A percentile compares a stretch with the other conserved stretches of the same genome.
These are phyloP conservation scores for Galagoides demidoff DNA, from an alignment of 2,797 vertebrate genomes.

Conservation along the genomic window DNA sequence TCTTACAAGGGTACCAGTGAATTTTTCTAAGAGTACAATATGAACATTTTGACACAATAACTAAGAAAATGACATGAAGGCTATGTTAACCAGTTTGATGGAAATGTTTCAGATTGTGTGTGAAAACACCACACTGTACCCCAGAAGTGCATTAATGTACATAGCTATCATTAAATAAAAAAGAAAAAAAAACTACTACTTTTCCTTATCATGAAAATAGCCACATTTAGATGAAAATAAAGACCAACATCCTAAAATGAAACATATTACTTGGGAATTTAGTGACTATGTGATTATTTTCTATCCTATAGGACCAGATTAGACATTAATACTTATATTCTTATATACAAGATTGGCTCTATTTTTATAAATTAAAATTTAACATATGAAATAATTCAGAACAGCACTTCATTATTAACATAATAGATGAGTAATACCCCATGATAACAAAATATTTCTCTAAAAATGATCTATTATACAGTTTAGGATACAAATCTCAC, in stretches of 20 bases:
- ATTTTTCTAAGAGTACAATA: too few species aligned
- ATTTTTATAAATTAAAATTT: conserved; percentile 56
- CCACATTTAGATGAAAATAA: conserved; percentile 33
- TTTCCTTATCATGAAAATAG: conserved; percentile 16
- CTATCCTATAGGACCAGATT: not conserved
- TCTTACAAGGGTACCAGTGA: too few species aligned
- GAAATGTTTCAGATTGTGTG: too few species aligned
- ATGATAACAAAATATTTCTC: conserved; percentile 34
- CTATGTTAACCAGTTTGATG: too few species aligned
- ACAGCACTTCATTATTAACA: conserved; percentile 51
- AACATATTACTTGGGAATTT: conserved; percentile 40
- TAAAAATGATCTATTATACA: conserved; percentile 37
- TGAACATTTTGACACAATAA: too few species aligned
- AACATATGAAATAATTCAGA: conserved; percentile 49
- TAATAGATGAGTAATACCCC: conserved; percentile 29
- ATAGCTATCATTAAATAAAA: too few species aligned
- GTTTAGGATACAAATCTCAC: not conserved
- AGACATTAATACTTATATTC: not conserved
- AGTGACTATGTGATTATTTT: not conserved
- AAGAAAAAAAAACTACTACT: not conserved
- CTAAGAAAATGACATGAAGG: too few species aligned
- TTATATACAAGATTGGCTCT: conserved; percentile 22
- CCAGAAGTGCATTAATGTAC: too few species aligned
- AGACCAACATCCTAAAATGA: not conserved
- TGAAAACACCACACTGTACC: too few species aligned